A percentile compares a stretch with the other conserved stretches of the same genome.
Evolutionary conservation across 2,888 invertebrate species (phyloP).

Genomic region (Stenotaenia linearis): DNA sequence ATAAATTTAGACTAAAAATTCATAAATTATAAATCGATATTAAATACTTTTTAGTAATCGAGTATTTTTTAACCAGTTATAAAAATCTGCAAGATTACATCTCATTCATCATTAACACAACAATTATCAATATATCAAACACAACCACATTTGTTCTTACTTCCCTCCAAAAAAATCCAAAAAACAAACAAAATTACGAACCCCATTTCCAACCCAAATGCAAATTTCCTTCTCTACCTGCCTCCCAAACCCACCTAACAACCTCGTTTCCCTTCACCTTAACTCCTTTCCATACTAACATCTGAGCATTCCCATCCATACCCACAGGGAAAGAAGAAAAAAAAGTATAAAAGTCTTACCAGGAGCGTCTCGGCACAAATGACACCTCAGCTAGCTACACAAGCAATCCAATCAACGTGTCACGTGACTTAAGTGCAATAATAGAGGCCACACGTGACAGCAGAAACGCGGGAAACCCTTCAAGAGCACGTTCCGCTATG

Average conservation of each 20-base stretch:
- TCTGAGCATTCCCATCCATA: background rate
- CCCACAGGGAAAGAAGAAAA: background rate
- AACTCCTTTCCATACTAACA: background rate
- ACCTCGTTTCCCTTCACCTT: background rate
- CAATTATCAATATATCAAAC: no score
- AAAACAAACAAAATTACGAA: no score
- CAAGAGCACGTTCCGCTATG: constrained; percentile 16
- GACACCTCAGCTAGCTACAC: constrained; percentile 16
- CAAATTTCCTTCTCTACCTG: no score
- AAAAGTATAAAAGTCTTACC: background rate
- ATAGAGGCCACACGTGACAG: constrained; percentile 16
- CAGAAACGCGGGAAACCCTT: background rate
- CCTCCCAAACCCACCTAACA: background rate
- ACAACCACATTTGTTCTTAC: no score
- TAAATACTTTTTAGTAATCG: no score
- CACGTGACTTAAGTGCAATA: constrained; percentile 19
- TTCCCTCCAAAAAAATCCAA: no score
- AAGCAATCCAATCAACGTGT: constrained; percentile 24
- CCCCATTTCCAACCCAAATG: no score
- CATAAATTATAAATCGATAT: no score
- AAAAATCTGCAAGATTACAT: no score
- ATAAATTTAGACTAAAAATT: no score
- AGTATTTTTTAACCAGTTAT: no score
- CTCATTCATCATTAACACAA: no score
- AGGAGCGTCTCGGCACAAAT: constrained; percentile 8